Percentiles rank a stretch among this genome's conserved stretches.
Conservation (phyloP, 2,888 invertebrate species). For the Marronus borbonicus region DNA sequence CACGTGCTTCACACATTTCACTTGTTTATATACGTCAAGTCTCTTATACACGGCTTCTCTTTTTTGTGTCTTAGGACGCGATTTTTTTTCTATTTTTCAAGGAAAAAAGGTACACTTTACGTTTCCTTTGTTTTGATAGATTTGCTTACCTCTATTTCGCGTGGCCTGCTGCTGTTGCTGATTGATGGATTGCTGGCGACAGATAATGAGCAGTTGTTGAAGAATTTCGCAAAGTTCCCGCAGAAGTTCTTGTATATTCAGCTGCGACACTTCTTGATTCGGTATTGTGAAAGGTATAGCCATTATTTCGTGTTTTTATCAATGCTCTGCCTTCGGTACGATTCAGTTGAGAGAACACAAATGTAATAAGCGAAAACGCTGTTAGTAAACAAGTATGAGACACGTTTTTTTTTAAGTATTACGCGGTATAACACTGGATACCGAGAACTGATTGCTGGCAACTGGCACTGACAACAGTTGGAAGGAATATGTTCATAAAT, state of each 20-base stretch:
- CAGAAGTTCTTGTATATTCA: slow-evolving; percentile 60
- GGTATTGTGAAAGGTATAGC: slow-evolving; percentile 69
- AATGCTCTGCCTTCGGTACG: not conserved
- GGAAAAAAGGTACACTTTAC: slow-evolving; percentile 1
- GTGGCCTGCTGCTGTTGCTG: slow-evolving; percentile 32
- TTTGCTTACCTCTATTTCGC: slow-evolving; percentile 54
- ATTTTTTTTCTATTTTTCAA: slow-evolving; percentile 34
- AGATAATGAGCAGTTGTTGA: slow-evolving; percentile 57
- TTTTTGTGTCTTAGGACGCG: not conserved
- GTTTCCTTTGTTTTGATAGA: slow-evolving; percentile 9
- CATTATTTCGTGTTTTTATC: slow-evolving; percentile 59
- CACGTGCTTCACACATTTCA: slow-evolving; percentile 42
- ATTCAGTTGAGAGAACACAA: too few relatives aligned
- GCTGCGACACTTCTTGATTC: slow-evolving; percentile 64
- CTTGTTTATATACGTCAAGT: slow-evolving; percentile 31
- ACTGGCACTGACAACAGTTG: slow-evolving; percentile 48
- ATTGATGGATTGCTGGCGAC: slow-evolving; percentile 51
- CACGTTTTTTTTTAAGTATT: slow-evolving; percentile 7
- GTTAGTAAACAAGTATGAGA: not conserved
- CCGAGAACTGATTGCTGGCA: slow-evolving; percentile 26
- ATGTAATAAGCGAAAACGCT: too few relatives aligned
- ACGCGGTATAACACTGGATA: slow-evolving; percentile 10
- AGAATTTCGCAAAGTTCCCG: slow-evolving; percentile 58
- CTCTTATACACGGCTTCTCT: not conserved
- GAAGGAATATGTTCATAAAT: slow-evolving; percentile 41